Conservation (phyloP, 2,797 vertebrate species). For the Sebastes iracundus region DNA sequence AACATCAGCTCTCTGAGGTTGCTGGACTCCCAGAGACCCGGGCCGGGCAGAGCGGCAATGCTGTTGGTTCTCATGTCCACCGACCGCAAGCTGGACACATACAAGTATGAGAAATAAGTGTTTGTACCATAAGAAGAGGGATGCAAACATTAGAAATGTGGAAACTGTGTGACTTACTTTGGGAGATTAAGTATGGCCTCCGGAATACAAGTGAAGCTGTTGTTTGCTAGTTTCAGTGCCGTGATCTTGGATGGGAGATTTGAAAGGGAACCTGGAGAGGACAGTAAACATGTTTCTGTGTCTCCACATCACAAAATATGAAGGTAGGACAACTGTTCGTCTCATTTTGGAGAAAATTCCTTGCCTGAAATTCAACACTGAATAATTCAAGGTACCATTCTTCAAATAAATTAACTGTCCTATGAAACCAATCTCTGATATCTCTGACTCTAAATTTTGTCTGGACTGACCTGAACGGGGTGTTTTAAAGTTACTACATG, state of each 20-base stretch:
- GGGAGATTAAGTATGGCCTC: slow-evolving; percentile 87
- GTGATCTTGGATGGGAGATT: slow-evolving; percentile 88
- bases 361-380: neutral
- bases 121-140: no score
- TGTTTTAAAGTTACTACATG: neutral
- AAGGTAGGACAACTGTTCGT: neutral
- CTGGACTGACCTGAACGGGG: neutral
- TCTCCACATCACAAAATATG: neutral
- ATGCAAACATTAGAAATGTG: neutral
- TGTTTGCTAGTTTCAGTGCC: slow-evolving; percentile 90
- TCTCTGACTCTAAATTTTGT: neutral
- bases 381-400: neutral
- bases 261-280: slow-evolving; percentile 82
- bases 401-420: neutral
- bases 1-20: slow-evolving; percentile 94
- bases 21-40: slow-evolving; percentile 86
- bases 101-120: neutral
- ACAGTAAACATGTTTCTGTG: neutral
- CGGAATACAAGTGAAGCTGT: slow-evolving; percentile 86
- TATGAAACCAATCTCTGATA: neutral
- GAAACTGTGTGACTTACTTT: slow-evolving; percentile 84
- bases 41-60: slow-evolving; percentile 87
- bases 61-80: slow-evolving; percentile 92
- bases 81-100: slow-evolving; percentile 85
- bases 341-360: neutral